phyloP scores from a whole-genome alignment of 2,888 invertebrate species.

The Spialia ferax region DNA sequence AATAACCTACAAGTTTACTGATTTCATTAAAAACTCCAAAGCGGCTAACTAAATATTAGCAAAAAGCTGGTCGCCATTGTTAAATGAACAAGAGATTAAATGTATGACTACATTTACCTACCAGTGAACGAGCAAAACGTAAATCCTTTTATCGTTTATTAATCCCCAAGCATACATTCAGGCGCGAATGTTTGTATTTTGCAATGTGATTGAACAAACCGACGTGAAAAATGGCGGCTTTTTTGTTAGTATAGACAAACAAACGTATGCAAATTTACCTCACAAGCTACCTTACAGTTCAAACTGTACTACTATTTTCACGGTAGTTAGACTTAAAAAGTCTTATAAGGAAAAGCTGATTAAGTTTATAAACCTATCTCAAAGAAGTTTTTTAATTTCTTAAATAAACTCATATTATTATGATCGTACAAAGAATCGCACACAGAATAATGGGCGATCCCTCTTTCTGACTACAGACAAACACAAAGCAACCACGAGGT shows the following conservation, averaged over 20 bases:
- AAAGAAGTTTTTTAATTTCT: too few relatives aligned
- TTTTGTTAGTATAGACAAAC: too few relatives aligned
- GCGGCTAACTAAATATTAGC: not conserved
- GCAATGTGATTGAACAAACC: constrained; percentile 6
- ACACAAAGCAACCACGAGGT: constrained; percentile 1
- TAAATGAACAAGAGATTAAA: constrained; percentile 2
- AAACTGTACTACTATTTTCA: too few relatives aligned
- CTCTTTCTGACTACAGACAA: not conserved
- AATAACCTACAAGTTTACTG: not conserved
- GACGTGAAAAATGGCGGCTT: not conserved
- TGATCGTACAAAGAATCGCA: not conserved
- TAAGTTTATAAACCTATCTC: too few relatives aligned
- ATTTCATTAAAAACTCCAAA: not conserved
- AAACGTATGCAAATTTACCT: too few relatives aligned
- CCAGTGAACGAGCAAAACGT: not conserved
- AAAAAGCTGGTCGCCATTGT: not conserved
- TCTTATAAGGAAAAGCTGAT: too few relatives aligned
- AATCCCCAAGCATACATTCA: constrained; percentile 9
- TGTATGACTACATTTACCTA: not conserved
- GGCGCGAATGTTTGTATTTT: constrained; percentile 13
- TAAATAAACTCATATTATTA: not conserved
- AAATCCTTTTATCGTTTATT: constrained; percentile 5
- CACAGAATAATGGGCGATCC: not conserved
- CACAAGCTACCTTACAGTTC: too few relatives aligned
- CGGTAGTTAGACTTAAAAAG: too few relatives aligned